phyloP scores from a whole-genome alignment of 2,888 invertebrate genomes.

The Pristionchus maxplancki region DNA sequence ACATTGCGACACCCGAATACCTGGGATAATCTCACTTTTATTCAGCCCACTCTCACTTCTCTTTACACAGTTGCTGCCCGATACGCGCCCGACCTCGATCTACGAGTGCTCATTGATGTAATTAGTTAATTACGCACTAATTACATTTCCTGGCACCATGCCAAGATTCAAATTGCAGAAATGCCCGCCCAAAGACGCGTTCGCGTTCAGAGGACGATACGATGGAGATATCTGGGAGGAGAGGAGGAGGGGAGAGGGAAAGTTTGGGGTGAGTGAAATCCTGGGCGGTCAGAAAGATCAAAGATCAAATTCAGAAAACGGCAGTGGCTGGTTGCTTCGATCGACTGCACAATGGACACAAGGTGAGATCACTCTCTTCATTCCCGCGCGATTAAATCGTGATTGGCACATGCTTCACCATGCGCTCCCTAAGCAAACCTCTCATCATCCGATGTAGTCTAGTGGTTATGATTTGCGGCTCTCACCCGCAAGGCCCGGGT shows the following conservation, averaged over 20 bases:
- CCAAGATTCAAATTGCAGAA: not conserved
- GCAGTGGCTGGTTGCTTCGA: not conserved
- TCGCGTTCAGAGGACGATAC: not conserved
- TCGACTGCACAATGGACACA: conserved; percentile 17
- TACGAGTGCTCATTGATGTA: not conserved
- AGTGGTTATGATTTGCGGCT: conserved; percentile 41
- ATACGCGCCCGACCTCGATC: not conserved
- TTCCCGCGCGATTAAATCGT: not conserved
- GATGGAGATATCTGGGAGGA: conserved; percentile 1
- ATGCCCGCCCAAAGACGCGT: not conserved
- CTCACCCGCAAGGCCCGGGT: conserved; percentile 56
- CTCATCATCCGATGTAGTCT: conserved; percentile 13
- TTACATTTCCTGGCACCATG: not conserved
- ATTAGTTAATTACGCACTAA: not conserved
- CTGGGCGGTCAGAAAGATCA: not conserved
- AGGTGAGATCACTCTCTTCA: not conserved
- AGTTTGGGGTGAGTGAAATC: not conserved
- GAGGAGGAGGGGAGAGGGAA: not conserved
- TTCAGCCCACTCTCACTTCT: not conserved
- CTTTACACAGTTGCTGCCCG: not conserved
- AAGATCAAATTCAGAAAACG: not conserved
- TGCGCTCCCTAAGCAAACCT: not conserved
- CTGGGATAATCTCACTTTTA: not conserved
- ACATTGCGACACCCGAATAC: no score
- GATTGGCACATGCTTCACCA: not conserved